A percentile compares a stretch with the other conserved stretches of the same genome.
Conservation (phyloP, 2,797 vertebrate species). For the Cirrhinus molitorella region DNA sequence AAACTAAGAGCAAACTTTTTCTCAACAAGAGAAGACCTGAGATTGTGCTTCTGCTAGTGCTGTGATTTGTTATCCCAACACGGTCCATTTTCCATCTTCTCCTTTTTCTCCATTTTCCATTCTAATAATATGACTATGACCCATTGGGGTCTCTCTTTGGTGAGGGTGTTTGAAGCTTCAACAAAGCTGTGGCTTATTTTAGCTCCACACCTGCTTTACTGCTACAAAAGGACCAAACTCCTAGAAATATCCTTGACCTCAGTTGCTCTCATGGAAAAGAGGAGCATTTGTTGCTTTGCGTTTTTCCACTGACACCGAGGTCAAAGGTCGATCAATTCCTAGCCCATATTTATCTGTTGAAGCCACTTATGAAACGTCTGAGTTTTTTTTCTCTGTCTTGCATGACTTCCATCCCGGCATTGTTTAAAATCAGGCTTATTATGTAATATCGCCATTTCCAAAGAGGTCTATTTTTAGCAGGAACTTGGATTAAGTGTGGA, state of each 20-base stretch:
- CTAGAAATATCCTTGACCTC: slow-evolving; percentile 46
- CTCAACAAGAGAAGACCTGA: neutral
- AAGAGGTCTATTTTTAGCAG: slow-evolving; percentile 5
- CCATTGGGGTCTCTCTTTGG: neutral
- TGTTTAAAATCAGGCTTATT: slow-evolving; percentile 6
- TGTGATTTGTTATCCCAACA: neutral
- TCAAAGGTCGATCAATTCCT: slow-evolving; percentile 13
- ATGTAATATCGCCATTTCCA: neutral
- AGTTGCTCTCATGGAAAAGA: slow-evolving; percentile 38
- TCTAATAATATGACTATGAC: neutral
- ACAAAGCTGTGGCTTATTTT: slow-evolving; percentile 24
- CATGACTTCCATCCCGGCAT: neutral
- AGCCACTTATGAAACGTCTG: neutral
- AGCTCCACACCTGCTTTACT: slow-evolving; percentile 39
- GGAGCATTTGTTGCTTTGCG: slow-evolving; percentile 3
- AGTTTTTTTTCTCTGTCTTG: neutral
- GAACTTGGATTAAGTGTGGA: slow-evolving; percentile 66
- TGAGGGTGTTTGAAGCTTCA: slow-evolving; percentile 11
- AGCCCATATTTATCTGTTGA: slow-evolving; percentile 23
- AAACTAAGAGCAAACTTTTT: neutral
- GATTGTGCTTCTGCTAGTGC: neutral
- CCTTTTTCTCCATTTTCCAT: neutral
- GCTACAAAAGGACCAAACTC: slow-evolving; percentile 34
- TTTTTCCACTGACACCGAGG: slow-evolving; percentile 45
- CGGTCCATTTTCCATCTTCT: neutral